Percentiles rank a stretch among this genome's conserved stretches.
Conservation (phyloP, 1,140 invertebrate species). For the Bicyclus anynana region DNA sequence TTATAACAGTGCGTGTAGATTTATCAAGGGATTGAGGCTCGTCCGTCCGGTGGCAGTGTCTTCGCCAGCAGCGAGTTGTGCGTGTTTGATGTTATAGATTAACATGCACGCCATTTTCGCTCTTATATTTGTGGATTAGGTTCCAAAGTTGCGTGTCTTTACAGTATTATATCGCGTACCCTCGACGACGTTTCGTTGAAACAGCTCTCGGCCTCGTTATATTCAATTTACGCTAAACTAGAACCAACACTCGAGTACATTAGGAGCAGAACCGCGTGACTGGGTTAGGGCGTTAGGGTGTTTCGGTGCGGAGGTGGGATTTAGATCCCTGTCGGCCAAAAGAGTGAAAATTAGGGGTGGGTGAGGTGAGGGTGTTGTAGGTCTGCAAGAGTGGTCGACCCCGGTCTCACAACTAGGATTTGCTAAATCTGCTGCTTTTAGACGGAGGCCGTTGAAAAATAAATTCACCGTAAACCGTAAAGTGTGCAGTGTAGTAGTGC, state of each 20-base stretch:
- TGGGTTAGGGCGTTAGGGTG: conserved; percentile 36
- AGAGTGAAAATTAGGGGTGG: conserved; percentile 68
- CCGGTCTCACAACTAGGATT: conserved; percentile 67
- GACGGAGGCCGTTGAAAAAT: conserved; percentile 43
- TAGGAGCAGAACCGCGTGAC: conserved; percentile 35
- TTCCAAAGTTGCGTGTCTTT: conserved; percentile 37
- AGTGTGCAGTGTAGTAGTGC: neutral
- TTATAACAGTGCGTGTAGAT: conserved; percentile 44
- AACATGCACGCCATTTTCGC: conserved; percentile 35
- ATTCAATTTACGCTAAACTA: conserved; percentile 41
- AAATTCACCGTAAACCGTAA: neutral
- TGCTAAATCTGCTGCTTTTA: conserved; percentile 71
- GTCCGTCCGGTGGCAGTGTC: conserved; percentile 66
- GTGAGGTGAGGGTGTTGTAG: conserved; percentile 46
- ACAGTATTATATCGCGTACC: conserved; percentile 54
- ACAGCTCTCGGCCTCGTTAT: conserved; percentile 63
- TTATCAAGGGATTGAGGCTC: conserved; percentile 60
- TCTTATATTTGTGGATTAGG: conserved; percentile 35
- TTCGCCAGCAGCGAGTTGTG: conserved; percentile 58
- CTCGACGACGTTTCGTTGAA: conserved; percentile 60
- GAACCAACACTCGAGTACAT: conserved; percentile 29
- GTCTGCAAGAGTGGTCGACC: conserved; percentile 66
- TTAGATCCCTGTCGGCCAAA: conserved; percentile 69
- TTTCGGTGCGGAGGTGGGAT: conserved; percentile 44
- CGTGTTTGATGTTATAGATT: conserved; percentile 35